Evolutionary conservation across 2,797 vertebrate species (phyloP).

Genomic region (Dromococcyx pavoninus): DNA sequence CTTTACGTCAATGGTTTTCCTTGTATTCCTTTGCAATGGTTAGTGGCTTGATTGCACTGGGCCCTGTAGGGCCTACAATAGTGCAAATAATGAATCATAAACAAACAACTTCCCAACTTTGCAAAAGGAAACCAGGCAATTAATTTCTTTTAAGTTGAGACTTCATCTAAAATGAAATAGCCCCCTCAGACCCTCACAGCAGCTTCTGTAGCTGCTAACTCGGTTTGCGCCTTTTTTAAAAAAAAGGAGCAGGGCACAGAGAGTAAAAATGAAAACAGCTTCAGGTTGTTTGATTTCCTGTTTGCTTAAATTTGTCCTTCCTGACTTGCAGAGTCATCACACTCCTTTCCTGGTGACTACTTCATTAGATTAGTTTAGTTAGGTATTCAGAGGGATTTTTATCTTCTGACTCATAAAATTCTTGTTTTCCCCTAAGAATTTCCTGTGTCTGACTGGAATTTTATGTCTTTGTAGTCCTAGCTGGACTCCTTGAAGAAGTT

Average conservation of each 20-base stretch:
- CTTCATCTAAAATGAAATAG: not conserved
- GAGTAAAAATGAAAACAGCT: slow-evolving; percentile 64
- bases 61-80: not conserved
- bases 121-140: not conserved
- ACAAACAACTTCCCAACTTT: not conserved
- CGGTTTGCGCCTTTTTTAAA: not conserved
- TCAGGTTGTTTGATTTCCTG: slow-evolving; percentile 79
- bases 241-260: not conserved
- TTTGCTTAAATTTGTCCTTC: slow-evolving; percentile 75
- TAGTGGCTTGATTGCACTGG: not conserved
- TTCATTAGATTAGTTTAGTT: slow-evolving; percentile 79
- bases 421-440: slow-evolving; percentile 82
- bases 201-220: slow-evolving; percentile 37
- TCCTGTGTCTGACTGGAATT: slow-evolving; percentile 81
- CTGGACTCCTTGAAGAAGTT: slow-evolving; percentile 73
- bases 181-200: not conserved
- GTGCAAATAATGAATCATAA: slow-evolving; percentile 7
- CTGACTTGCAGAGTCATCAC: slow-evolving; percentile 72
- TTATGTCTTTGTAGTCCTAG: slow-evolving; percentile 82
- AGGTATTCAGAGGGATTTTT: slow-evolving; percentile 81
- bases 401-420: slow-evolving; percentile 85
- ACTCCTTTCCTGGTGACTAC: slow-evolving; percentile 71
- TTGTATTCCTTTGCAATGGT: not conserved
- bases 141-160: slow-evolving; percentile 26
- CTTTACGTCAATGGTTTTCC: not conserved